Conservation (phyloP, 2,113 vertebrate genomes). For the Sorex fumeus region DNA sequence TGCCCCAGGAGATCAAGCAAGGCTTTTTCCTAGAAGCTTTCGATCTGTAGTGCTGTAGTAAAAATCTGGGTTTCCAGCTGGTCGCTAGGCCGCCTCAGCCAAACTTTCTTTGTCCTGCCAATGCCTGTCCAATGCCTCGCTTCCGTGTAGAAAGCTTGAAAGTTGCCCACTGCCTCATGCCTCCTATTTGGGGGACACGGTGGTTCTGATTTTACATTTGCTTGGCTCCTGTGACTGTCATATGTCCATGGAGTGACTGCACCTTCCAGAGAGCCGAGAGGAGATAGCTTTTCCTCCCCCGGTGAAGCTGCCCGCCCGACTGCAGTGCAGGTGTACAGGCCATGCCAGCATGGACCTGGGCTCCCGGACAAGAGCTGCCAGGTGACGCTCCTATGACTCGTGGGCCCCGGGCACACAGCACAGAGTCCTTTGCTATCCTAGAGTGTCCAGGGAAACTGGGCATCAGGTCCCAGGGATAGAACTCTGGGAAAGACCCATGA, state of each 20-base stretch:
- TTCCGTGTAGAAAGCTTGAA: not conserved
- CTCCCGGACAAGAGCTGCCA: not conserved
- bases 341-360: not conserved
- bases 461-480: not conserved
- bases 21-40: no score
- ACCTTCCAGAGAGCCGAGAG: not conserved
- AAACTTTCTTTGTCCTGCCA: no score
- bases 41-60: no score
- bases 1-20: not conserved
- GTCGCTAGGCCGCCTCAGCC: no score
- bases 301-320: no score
- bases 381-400: not conserved
- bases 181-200: no score
- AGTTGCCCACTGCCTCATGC: not conserved
- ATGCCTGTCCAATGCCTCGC: no score
- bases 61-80: no score
- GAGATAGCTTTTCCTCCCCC: not conserved
- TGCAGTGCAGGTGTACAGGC: no score
- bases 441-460: not conserved
- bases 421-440: not conserved
- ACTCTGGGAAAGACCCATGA: not conserved
- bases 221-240: not conserved
- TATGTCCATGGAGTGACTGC: not conserved
- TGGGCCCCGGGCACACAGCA: not conserved
- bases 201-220: not conserved